Evolutionary conservation across 2,113 vertebrate genomes (phyloP).

Genomic region (Gobius niger): DNA sequence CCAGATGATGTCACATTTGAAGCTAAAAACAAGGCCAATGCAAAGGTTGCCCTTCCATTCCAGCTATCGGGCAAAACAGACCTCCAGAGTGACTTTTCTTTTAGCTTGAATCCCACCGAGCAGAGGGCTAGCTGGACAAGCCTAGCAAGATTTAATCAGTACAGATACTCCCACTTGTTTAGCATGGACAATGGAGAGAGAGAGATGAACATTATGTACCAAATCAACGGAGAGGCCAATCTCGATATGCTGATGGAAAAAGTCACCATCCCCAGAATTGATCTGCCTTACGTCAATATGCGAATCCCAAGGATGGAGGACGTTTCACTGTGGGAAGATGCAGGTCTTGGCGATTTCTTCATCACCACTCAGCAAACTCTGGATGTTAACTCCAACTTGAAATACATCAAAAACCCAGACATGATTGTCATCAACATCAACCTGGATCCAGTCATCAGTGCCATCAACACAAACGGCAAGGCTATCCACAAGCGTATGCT

Average conservation of each 20-base stretch:
- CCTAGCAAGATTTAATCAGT: constrained; percentile 85
- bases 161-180: constrained; percentile 85
- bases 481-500: constrained; percentile 74
- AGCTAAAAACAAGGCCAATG: constrained; percentile 83
- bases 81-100: constrained; percentile 83
- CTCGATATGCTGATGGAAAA: constrained; percentile 82
- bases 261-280: constrained; percentile 82
- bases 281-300: constrained; percentile 73
- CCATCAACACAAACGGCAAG: constrained; percentile 71
- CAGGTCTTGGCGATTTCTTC: constrained; percentile 78
- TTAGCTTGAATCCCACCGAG: constrained; percentile 76
- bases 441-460: constrained; percentile 72
- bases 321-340: constrained; percentile 85
- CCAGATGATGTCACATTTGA: constrained; percentile 76
- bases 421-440: constrained; percentile 76
- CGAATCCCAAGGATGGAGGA: constrained; percentile 71
- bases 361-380: constrained; percentile 86
- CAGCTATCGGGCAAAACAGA: constrained; percentile 84
- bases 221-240: constrained; percentile 85
- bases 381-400: constrained; percentile 82
- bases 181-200: constrained; percentile 77
- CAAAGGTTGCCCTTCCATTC: constrained; percentile 84
- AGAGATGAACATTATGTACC: constrained; percentile 71
- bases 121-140: constrained; percentile 83
- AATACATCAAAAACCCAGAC: constrained; percentile 87